A percentile compares a stretch with the other conserved stretches of the same genome.
phyloP scores from a whole-genome alignment of 2,888 invertebrate species.

The Drosophila seclusa region DNA sequence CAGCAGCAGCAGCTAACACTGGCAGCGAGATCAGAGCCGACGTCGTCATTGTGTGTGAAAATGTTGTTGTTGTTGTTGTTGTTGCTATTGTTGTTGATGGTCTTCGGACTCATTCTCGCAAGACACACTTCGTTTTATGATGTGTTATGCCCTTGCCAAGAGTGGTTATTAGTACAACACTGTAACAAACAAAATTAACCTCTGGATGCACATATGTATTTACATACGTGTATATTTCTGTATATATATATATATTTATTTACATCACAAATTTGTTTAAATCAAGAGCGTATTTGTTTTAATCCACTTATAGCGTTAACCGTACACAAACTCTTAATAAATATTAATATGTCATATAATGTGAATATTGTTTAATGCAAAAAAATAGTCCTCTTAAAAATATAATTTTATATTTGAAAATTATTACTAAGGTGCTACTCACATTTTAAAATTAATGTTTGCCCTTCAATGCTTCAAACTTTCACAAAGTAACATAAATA shows the following conservation, averaged over 20 bases:
- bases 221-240: background rate
- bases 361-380: background rate
- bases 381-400: background rate
- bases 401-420: background rate
- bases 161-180: slow-evolving; percentile 52
- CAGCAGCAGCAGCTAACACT: slow-evolving; percentile 7
- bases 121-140: slow-evolving; percentile 54
- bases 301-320: background rate
- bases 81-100: background rate
- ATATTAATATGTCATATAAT: background rate
- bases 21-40: slow-evolving; percentile 45
- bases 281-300: background rate
- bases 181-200: slow-evolving; percentile 45
- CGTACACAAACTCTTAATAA: background rate
- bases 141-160: slow-evolving; percentile 58
- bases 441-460: background rate
- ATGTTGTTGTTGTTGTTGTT: slow-evolving; percentile 7
- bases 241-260: slow-evolving; percentile 1
- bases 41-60: slow-evolving; percentile 49
- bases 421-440: background rate
- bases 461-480: background rate
- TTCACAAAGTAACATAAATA: background rate
- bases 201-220: slow-evolving; percentile 11
- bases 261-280: slow-evolving; percentile 2
- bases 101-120: slow-evolving; percentile 52